Base-by-base conservation (phyloP, 2,888 invertebrate genomes). In the Epistrophella euchroma region DNA sequence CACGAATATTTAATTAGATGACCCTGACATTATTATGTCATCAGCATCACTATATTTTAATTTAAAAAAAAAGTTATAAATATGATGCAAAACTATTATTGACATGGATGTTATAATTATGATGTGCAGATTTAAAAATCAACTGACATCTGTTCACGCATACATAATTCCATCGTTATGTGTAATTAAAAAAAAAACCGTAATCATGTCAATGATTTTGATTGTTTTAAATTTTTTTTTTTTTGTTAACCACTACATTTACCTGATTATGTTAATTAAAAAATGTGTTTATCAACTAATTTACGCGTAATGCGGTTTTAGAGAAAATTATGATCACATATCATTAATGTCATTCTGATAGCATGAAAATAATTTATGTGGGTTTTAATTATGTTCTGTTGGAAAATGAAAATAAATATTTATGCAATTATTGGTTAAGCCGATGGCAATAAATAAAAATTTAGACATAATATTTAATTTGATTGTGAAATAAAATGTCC, bases 341-440 rank as follows among this genome's bases (percentile, higher is more conserved):
- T n/a, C 4, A 32, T 28, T 32, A 32, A 55, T 32, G 9, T n/a
- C 4, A n/a, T 55, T 5, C n/a, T 32, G 4, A 32, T 35, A 17
- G 11, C 1, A 32, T 5, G 4, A 32, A 28, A 13, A 52, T 19
- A 52, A 28, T 13, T 56, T 7, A 11, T 32, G 35, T 32, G 32
- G 2, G 11, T 35, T 52, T 56, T 56, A 75, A 66, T 56, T 28
- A 28, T 17, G 15, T 17, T 25, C n/a, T 50, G 11, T 22, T 73
- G 17, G 35, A 13, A 50, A 35, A 60, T 55, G n/a, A 17, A 4
- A 28, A 17, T 10, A 1, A 0, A 32, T 32, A 32, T 32, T 32
- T 32, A 32, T 32, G n/a, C n/a, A 25, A 15, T 55, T 28, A 28
- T 55, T 3, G n/a, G n/a, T n/a, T n/a, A n/a, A n/a, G n/a, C n/a